Percentiles rank a stretch among this genome's conserved stretches.
phyloP scores from a whole-genome alignment of 2,888 invertebrate species.

The Tachina lurida region DNA sequence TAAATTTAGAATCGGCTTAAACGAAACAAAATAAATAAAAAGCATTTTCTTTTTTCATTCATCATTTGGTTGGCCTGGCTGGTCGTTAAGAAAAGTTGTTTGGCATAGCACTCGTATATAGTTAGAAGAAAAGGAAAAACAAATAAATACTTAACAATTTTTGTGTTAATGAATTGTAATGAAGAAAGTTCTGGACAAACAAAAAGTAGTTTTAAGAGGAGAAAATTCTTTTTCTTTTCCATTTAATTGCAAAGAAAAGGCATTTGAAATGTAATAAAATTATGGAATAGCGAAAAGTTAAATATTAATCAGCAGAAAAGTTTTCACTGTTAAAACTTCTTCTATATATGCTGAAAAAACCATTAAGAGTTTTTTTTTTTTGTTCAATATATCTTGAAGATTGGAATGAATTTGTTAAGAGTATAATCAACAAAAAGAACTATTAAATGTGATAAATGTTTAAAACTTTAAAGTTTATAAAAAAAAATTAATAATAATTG shows the following conservation, averaged over 20 bases:
- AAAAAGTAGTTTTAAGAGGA: slow-evolving; percentile 36
- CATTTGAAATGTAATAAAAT: slow-evolving; percentile 3
- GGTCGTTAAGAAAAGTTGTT: slow-evolving; percentile 62
- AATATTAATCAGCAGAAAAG: background rate
- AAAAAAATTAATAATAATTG: too few species aligned
- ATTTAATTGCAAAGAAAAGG: background rate
- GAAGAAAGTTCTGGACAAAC: slow-evolving; percentile 58
- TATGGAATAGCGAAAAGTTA: background rate
- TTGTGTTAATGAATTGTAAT: slow-evolving; percentile 62
- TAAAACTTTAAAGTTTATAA: too few species aligned
- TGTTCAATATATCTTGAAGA: too few species aligned
- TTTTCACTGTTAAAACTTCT: background rate
- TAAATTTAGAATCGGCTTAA: slow-evolving; percentile 57
- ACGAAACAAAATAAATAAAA: slow-evolving; percentile 4
- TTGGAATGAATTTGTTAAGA: too few species aligned
- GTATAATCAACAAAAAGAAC: too few species aligned
- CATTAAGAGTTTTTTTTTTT: too few species aligned
- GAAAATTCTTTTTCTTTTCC: slow-evolving; percentile 51
- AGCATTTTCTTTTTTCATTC: slow-evolving; percentile 40
- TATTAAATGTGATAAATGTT: too few species aligned
- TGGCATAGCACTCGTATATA: background rate
- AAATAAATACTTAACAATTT: slow-evolving; percentile 35
- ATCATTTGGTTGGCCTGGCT: slow-evolving; percentile 41
- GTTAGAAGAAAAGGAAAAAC: background rate
- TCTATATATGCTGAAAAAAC: too few species aligned